phyloP scores from a whole-genome alignment of 2,797 vertebrate genomes.

The Sus cebifrons region DNA sequence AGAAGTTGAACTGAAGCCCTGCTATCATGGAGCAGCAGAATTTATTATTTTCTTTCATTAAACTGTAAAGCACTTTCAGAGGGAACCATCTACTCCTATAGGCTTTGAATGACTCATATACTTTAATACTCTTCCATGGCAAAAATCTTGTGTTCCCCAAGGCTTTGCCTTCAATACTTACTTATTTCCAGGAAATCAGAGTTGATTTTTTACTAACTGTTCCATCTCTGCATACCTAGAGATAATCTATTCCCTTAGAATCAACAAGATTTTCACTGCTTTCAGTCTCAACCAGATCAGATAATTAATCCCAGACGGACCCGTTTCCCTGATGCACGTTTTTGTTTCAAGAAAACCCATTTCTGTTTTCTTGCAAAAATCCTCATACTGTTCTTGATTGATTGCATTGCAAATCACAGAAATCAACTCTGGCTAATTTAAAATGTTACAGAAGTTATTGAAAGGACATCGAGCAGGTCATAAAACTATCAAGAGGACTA shows the following conservation, averaged over 20 bases:
- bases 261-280: background rate
- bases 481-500: background rate
- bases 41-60: slow-evolving; percentile 42
- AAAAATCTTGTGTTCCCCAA: background rate
- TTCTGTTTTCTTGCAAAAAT: background rate
- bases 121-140: background rate
- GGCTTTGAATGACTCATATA: background rate
- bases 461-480: background rate
- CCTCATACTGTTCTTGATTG: background rate
- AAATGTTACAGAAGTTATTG: background rate
- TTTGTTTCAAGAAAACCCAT: too few relatives aligned
- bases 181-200: background rate
- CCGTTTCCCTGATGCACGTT: background rate
- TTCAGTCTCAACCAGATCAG: background rate
- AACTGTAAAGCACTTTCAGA: background rate
- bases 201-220: background rate
- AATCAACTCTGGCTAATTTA: slow-evolving; percentile 33
- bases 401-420: slow-evolving; percentile 7
- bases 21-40: background rate
- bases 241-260: background rate
- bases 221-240: background rate
- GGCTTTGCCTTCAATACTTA: background rate
- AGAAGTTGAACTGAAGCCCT: background rate
- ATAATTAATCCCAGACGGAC: background rate
- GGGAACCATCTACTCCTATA: background rate